Evolutionary conservation across 2,888 invertebrate genomes (phyloP).

Genomic region (Saturnia pavonia): DNA sequence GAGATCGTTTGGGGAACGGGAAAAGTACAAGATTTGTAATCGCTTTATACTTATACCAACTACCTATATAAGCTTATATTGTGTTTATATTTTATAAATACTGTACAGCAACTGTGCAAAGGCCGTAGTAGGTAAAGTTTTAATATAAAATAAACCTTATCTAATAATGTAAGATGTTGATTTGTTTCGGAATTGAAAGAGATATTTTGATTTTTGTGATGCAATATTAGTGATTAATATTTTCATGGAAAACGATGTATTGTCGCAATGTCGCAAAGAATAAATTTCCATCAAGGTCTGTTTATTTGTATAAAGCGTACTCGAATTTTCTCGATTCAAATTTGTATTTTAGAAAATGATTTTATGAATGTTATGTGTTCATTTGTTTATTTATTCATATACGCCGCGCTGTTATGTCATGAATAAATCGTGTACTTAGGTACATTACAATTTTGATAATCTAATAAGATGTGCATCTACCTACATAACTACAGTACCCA

Average conservation of each 20-base stretch:
- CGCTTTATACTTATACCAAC: constrained; percentile 32
- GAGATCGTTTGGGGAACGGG: constrained; percentile 63
- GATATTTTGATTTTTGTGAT: not conserved
- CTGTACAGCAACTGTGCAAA: not conserved
- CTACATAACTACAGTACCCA: not conserved
- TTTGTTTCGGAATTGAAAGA: not conserved
- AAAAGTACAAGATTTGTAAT: constrained; percentile 60
- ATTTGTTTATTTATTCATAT: constrained; percentile 25
- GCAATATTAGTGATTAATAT: not conserved
- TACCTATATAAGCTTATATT: constrained; percentile 12
- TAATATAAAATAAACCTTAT: not conserved
- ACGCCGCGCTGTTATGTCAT: constrained; percentile 24
- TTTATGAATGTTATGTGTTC: constrained; percentile 29
- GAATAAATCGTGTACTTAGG: constrained; percentile 27
- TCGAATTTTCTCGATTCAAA: constrained; percentile 24
- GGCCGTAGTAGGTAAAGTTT: not conserved
- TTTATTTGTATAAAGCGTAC: constrained; percentile 21
- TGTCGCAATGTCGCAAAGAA: constrained; percentile 16
- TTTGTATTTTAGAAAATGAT: constrained; percentile 23
- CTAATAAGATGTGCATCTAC: not conserved
- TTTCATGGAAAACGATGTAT: constrained; percentile 12
- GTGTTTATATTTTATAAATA: constrained; percentile 3
- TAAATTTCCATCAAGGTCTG: constrained; percentile 18
- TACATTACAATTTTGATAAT: not conserved
- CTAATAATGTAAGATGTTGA: not conserved